Evolutionary conservation across 1,140 invertebrate genomes (phyloP).

Genomic region (Argopecten irradians): DNA sequence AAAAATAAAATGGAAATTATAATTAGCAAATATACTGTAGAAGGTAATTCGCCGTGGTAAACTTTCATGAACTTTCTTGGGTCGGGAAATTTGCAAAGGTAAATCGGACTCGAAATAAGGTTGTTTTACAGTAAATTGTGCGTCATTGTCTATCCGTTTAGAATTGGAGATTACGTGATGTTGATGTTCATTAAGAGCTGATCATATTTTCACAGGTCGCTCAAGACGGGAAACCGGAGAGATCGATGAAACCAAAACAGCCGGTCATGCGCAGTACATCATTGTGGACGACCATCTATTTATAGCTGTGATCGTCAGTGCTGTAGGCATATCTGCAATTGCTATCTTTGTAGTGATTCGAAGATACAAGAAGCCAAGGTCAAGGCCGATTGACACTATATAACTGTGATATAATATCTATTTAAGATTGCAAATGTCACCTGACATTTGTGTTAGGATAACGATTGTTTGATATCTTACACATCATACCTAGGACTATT

Average conservation of each 20-base stretch:
- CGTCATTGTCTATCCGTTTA: too few species aligned
- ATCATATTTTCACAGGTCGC: not conserved
- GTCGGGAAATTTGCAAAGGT: too few species aligned
- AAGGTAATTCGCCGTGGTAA: too few species aligned
- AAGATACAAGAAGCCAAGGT: not conserved
- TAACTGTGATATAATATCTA: not conserved
- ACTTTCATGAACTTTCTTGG: too few species aligned
- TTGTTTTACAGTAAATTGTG: too few species aligned
- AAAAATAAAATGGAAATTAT: too few species aligned
- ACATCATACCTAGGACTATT: too few species aligned
- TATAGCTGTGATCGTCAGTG: not conserved
- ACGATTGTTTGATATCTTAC: too few species aligned
- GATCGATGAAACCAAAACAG: not conserved
- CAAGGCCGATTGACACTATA: not conserved
- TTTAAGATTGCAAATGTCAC: not conserved
- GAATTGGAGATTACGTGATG: too few species aligned
- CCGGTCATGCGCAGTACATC: constrained; percentile 3
- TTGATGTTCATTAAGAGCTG: too few species aligned
- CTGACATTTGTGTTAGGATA: not conserved
- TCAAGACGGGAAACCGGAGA: not conserved
- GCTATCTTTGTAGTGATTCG: not conserved
- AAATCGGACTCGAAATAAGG: too few species aligned
- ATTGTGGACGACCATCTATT: constrained; percentile 8
- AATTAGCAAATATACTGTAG: too few species aligned
- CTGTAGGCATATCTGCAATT: not conserved